A percentile compares a stretch with the other conserved stretches of the same genome.
Evolutionary conservation across 2,797 vertebrate genomes (phyloP).

Genomic region (Halcyon chelicuti): DNA sequence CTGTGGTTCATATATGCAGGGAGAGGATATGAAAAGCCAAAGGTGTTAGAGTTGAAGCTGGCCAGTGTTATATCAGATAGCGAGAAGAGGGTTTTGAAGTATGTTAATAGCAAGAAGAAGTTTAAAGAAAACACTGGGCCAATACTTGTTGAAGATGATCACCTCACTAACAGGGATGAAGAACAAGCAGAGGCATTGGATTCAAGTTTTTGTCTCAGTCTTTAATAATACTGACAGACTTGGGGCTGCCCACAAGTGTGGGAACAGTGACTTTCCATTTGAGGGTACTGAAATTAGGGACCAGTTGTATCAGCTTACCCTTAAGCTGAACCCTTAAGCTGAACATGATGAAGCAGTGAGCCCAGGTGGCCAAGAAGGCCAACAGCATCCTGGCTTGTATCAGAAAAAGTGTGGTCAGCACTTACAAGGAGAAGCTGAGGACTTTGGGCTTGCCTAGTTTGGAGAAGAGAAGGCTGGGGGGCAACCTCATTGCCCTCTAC

Average conservation of each 20-base stretch:
- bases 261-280: not conserved
- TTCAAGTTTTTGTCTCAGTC: not conserved
- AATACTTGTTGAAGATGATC: not conserved
- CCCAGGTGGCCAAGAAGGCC: not conserved
- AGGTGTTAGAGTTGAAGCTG: not conserved
- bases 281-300: not conserved
- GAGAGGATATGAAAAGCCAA: not conserved
- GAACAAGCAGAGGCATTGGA: not conserved
- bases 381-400: not conserved
- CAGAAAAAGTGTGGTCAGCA: not conserved
- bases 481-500: not conserved
- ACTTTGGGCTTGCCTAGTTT: not conserved
- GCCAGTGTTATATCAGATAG: not conserved
- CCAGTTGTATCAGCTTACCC: not conserved
- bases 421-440: not conserved
- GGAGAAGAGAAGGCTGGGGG: not conserved
- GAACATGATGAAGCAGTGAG: not conserved
- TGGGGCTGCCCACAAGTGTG: not conserved
- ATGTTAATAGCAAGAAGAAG: not conserved
- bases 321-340: not conserved
- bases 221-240: not conserved
- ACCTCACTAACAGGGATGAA: not conserved
- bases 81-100: not conserved
- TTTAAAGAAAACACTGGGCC: not conserved
- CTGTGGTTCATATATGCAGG: fast-evolving